A percentile compares a stretch with the other conserved stretches of the same genome.
Conservation (phyloP, 2,888 invertebrate species). For the Trachelus tabidus region DNA sequence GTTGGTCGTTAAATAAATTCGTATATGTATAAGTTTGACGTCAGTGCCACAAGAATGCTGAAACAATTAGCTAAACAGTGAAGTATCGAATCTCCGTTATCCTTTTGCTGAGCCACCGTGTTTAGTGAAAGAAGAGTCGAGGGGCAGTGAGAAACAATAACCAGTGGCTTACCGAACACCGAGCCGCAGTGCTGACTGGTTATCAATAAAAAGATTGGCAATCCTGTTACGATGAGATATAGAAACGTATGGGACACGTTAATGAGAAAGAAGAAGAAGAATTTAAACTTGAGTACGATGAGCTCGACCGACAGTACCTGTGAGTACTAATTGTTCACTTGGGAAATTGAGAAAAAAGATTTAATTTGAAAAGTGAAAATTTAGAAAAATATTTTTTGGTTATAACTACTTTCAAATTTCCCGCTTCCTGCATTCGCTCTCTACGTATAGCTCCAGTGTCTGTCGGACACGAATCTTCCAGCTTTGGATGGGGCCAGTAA, state of each 20-base stretch:
- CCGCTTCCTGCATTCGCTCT: background rate
- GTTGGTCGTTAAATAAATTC: background rate
- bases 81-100: background rate
- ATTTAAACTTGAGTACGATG: slow-evolving; percentile 3
- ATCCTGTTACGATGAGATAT: slow-evolving; percentile 52
- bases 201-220: background rate
- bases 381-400: no score
- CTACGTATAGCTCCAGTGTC: background rate
- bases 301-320: background rate
- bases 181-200: background rate
- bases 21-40: background rate
- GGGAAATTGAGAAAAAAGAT: no score
- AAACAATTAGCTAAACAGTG: background rate
- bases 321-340: background rate
- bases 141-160: background rate
- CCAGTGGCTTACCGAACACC: background rate
- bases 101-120: background rate
- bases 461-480: background rate
- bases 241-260: slow-evolving; percentile 64
- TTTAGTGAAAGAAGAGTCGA: background rate
- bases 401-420: background rate
- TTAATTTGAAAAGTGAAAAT: no score
- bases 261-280: slow-evolving; percentile 58
- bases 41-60: background rate
- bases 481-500: background rate